A percentile compares a stretch with the other conserved stretches of the same genome.
phyloP scores from a whole-genome alignment of 2,888 invertebrate species.

The Lasioglossum morio region DNA sequence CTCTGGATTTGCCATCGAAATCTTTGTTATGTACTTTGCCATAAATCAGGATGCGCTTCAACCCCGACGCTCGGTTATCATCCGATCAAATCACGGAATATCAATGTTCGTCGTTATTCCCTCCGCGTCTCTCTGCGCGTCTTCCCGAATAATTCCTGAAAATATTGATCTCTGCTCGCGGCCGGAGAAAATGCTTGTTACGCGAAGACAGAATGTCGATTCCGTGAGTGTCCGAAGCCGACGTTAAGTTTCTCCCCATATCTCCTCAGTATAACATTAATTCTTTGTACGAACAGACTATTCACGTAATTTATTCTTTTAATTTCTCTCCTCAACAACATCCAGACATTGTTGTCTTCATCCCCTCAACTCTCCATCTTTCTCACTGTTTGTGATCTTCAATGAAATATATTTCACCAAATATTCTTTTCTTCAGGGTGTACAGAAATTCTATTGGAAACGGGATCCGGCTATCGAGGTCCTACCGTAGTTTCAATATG shows the following conservation, averaged over 20 bases:
- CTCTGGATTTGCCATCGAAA: conserved; percentile 73
- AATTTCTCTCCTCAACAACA: background rate
- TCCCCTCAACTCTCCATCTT: background rate
- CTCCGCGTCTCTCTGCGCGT: background rate
- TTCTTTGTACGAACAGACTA: background rate
- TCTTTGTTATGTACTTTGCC: conserved; percentile 71
- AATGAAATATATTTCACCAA: background rate
- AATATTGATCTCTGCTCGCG: conserved; percentile 6
- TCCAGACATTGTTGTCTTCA: background rate
- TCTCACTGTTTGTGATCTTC: background rate
- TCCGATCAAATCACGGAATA: conserved; percentile 41
- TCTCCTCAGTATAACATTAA: background rate
- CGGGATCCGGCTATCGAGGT: too few relatives aligned
- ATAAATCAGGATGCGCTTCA: conserved; percentile 64
- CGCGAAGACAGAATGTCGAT: background rate
- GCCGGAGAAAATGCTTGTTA: background rate
- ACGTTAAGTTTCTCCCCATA: too few relatives aligned
- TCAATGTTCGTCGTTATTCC: conserved; percentile 32
- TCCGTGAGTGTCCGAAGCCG: background rate
- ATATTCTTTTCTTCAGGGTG: background rate
- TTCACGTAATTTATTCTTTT: background rate
- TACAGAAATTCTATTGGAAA: too few relatives aligned
- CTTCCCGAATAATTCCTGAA: background rate
- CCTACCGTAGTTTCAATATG: too few relatives aligned
- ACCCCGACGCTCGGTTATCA: conserved; percentile 42